Percentiles rank a stretch among this genome's conserved stretches.
phyloP scores from a whole-genome alignment of 64 coral and sea anemone species.

The Actinia equina region DNA sequence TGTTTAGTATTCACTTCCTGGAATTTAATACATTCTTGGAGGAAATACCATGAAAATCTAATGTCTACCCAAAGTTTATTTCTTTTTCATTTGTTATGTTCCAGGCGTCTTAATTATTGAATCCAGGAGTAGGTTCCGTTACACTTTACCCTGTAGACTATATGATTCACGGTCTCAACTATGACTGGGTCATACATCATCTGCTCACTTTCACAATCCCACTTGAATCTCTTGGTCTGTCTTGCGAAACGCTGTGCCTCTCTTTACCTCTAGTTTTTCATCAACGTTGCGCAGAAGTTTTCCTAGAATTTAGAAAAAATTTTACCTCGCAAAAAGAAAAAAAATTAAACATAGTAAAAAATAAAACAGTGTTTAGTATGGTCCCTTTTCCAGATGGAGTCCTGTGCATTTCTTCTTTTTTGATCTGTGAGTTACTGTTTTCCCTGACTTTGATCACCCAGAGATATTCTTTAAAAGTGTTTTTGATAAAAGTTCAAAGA shows the following conservation, averaged over 20 bases:
- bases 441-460: too few relatives aligned
- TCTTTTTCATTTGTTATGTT: too few relatives aligned
- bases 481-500: neutral
- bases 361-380: neutral
- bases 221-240: conserved; percentile 89
- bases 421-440: too few relatives aligned
- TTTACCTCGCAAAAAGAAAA: conserved; percentile 33
- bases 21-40: too few relatives aligned
- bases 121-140: neutral
- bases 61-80: too few relatives aligned
- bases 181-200: conserved; percentile 85
- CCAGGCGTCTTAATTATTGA: too few relatives aligned
- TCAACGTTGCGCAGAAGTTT: conserved; percentile 65
- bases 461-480: too few relatives aligned
- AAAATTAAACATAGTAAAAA: neutral
- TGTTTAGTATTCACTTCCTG: too few relatives aligned
- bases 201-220: conserved; percentile 94
- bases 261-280: conserved; percentile 57
- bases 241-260: conserved; percentile 69
- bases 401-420: too few relatives aligned
- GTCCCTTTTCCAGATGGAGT: too few relatives aligned
- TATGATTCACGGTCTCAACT: conserved; percentile 64
- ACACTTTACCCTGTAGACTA: too few relatives aligned
- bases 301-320: conserved; percentile 88
- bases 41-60: too few relatives aligned